Conservation (phyloP, 2,797 vertebrate species). For the Danio aesculapii region DNA sequence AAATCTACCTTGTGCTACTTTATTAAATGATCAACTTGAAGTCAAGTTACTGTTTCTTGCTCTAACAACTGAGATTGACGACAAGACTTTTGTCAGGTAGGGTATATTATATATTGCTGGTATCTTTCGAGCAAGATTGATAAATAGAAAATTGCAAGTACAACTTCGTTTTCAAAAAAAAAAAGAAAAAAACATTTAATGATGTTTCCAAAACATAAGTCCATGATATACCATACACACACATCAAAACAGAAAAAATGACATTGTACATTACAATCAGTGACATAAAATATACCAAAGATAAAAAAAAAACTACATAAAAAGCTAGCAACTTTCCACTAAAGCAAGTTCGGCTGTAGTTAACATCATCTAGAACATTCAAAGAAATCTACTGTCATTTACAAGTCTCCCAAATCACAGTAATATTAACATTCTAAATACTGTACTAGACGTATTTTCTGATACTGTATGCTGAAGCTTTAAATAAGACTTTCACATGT, state of each 20-base stretch:
- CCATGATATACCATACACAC: slow-evolving; percentile 16
- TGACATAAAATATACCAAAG: slow-evolving; percentile 3
- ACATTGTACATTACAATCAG: slow-evolving; percentile 13
- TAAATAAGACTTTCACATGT: too few relatives aligned
- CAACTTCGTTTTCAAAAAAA: slow-evolving; percentile 6
- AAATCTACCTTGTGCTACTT: too few relatives aligned
- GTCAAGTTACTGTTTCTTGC: too few relatives aligned
- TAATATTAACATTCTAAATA: slow-evolving; percentile 30
- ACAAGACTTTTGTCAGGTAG: too few relatives aligned
- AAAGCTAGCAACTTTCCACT: slow-evolving; percentile 13
- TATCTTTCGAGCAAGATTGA: neutral
- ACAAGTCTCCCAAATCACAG: slow-evolving; percentile 10
- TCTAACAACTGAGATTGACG: too few relatives aligned
- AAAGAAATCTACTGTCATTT: slow-evolving; percentile 37
- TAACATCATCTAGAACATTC: slow-evolving; percentile 38
- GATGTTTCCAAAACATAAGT: slow-evolving; percentile 35
- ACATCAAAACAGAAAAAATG: slow-evolving; percentile 23
- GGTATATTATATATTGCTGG: too few relatives aligned
- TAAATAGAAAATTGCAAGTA: neutral
- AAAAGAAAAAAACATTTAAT: slow-evolving; percentile 52
- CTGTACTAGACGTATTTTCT: too few relatives aligned
- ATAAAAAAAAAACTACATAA: neutral
- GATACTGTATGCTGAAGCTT: neutral
- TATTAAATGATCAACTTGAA: too few relatives aligned
- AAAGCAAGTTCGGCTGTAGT: slow-evolving; percentile 25